phyloP scores from a whole-genome alignment of 1,140 invertebrate species.

The Atta cephalotes region DNA sequence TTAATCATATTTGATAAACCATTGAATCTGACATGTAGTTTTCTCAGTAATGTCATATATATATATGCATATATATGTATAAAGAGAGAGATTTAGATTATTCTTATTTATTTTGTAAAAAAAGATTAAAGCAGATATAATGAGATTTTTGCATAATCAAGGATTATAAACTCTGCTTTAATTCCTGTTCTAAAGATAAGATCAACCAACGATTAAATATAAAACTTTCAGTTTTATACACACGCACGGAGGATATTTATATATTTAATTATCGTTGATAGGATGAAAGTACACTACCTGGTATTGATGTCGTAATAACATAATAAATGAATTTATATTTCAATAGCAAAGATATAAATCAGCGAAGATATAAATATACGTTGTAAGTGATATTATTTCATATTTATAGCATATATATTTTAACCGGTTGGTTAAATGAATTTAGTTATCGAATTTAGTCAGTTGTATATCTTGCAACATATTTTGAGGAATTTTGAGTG shows the following conservation, averaged over 20 bases:
- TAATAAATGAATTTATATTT: conserved; percentile 21
- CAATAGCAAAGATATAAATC: neutral
- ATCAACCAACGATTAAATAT: conserved; percentile 39
- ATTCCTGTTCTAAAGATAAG: conserved; percentile 29
- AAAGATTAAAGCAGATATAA: conserved; percentile 15
- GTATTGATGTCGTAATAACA: neutral
- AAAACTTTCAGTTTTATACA: conserved; percentile 4
- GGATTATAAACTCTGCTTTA: neutral
- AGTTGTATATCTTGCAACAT: too few relatives aligned
- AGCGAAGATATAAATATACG: neutral
- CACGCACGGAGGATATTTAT: neutral
- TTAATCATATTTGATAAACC: conserved; percentile 22
- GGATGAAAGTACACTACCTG: neutral
- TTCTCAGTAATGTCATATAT: neutral
- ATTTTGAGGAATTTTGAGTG: conserved; percentile 47
- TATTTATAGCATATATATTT: neutral
- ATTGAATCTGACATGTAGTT: conserved; percentile 28
- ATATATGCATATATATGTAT: too few relatives aligned
- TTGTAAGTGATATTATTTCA: conserved; percentile 9
- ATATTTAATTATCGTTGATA: conserved; percentile 9
- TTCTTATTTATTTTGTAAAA: neutral
- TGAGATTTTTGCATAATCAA: conserved; percentile 18
- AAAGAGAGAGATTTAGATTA: neutral
- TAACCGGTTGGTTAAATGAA: neutral
- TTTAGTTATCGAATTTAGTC: neutral